phyloP scores from a whole-genome alignment of 2,888 invertebrate species.

The Torymus auratus region DNA sequence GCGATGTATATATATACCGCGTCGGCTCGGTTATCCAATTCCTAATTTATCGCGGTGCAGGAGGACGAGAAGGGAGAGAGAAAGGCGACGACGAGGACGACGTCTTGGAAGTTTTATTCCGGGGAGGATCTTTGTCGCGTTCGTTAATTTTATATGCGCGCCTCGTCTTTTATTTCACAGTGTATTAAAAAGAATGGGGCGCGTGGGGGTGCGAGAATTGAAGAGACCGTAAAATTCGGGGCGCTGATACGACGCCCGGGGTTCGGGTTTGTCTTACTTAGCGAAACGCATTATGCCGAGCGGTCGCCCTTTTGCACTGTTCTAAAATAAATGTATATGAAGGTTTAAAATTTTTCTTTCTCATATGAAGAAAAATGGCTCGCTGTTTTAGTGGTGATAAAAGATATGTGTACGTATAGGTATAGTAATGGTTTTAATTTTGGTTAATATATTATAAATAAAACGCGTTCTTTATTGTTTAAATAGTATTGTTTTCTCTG shows the following conservation, averaged over 20 bases:
- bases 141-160: conserved; percentile 16
- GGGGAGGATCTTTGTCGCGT: not conserved
- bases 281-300: too few species aligned
- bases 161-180: conserved; percentile 29
- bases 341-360: too few species aligned
- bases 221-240: not conserved
- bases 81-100: not conserved
- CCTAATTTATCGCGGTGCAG: conserved; percentile 43
- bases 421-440: too few species aligned
- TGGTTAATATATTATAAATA: too few species aligned
- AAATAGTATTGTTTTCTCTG: too few species aligned
- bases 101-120: conserved; percentile 33
- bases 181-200: conserved; percentile 9
- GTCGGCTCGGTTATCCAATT: conserved; percentile 41
- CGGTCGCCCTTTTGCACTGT: too few species aligned
- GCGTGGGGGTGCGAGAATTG: not conserved
- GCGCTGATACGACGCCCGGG: not conserved
- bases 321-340: too few species aligned
- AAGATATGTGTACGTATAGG: too few species aligned
- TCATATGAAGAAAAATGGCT: too few species aligned
- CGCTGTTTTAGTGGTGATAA: too few species aligned
- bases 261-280: too few species aligned
- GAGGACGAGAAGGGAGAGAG: not conserved
- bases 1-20: not conserved
- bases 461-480: too few species aligned